Percentiles rank a stretch among this genome's conserved stretches.
Evolutionary conservation across 1,140 invertebrate species (phyloP).

Genomic region (Pogonomyrmex barbatus): DNA sequence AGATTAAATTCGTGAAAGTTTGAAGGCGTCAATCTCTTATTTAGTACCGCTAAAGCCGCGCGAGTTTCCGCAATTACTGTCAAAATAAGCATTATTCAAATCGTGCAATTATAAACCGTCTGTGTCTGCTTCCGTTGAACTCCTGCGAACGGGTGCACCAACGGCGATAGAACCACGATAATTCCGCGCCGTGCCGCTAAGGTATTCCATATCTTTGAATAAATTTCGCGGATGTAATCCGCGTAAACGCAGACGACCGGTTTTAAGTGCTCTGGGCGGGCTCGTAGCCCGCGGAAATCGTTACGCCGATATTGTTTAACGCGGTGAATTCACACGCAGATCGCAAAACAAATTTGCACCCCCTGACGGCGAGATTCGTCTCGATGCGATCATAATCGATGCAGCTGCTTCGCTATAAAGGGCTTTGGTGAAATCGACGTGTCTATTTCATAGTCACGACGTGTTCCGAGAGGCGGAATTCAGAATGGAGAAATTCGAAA

Average conservation of each 20-base stretch:
- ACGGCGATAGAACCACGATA: slow-evolving; percentile 6
- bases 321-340: slow-evolving; percentile 43
- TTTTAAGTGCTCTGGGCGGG: slow-evolving; percentile 45
- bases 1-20: background rate
- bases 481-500: too few relatives aligned
- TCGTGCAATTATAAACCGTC: slow-evolving; percentile 41
- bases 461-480: background rate
- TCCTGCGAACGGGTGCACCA: slow-evolving; percentile 3
- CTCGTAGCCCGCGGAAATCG: slow-evolving; percentile 28
- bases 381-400: slow-evolving; percentile 39
- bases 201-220: slow-evolving; percentile 61
- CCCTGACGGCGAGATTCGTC: background rate
- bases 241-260: slow-evolving; percentile 11
- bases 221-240: slow-evolving; percentile 52
- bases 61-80: background rate
- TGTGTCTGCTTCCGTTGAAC: slow-evolving; percentile 8
- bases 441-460: background rate
- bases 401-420: background rate
- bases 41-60: background rate
- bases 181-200: background rate
- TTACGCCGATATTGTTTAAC: slow-evolving; percentile 47
- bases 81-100: slow-evolving; percentile 34
- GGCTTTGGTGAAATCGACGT: background rate
- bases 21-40: background rate
- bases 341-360: slow-evolving; percentile 37